A percentile compares a stretch with the other conserved stretches of the same genome.
Evolutionary conservation across 2,113 vertebrate species (phyloP).

Genomic region (Mola mola): DNA sequence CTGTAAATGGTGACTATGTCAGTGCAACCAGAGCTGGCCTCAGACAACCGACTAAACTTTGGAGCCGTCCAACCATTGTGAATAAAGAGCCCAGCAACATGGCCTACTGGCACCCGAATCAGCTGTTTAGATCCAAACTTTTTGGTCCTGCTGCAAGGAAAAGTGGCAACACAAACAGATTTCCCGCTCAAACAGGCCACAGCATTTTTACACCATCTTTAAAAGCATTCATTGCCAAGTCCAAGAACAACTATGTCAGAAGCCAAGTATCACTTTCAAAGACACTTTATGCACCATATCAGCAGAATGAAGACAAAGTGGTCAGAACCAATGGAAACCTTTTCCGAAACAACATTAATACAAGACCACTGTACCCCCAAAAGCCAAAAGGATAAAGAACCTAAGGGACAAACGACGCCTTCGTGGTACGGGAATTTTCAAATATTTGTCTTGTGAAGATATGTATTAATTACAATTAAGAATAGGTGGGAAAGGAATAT

Average conservation of each 20-base stretch:
- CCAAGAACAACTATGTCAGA: conserved; percentile 25
- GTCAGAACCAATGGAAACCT: conserved; percentile 8
- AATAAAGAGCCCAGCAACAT: too few relatives aligned
- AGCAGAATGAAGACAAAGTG: neutral
- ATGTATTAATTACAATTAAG: neutral
- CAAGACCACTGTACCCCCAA: neutral
- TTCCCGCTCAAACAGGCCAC: neutral
- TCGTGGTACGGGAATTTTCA: neutral
- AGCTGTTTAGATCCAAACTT: too few relatives aligned
- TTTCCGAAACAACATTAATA: neutral
- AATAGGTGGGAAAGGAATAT: neutral
- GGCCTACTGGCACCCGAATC: too few relatives aligned
- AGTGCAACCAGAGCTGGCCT: conserved; percentile 4
- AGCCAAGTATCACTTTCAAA: conserved; percentile 10
- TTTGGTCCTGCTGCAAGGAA: too few relatives aligned
- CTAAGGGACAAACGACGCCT: too few relatives aligned
- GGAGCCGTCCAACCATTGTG: too few relatives aligned
- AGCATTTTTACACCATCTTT: neutral
- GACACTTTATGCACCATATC: conserved; percentile 13
- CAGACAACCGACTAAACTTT: too few relatives aligned
- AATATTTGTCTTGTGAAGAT: neutral
- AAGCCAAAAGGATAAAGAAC: too few relatives aligned
- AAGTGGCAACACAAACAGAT: too few relatives aligned
- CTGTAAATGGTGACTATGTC: conserved; percentile 1
- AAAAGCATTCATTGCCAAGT: conserved; percentile 1